These are phyloP conservation scores for Drosophila watanabei DNA, from an alignment of 1,140 invertebrate species.

Conservation along the genomic window DNA sequence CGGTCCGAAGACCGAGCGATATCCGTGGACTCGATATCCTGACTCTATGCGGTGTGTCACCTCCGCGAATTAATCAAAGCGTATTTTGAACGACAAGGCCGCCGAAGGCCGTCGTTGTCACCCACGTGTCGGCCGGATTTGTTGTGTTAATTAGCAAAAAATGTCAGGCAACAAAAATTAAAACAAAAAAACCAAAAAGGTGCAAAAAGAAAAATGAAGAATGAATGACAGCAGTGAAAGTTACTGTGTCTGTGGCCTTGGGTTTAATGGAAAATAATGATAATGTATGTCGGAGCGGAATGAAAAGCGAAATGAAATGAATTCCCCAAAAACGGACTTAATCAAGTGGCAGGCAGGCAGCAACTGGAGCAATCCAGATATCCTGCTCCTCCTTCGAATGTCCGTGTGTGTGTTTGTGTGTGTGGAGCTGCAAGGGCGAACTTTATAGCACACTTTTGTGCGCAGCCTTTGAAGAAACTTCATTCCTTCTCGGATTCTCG, in stretches of 20 bases:
- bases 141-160: conserved; percentile 47
- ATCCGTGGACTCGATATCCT: conserved; percentile 15
- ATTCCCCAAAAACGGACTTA: conserved; percentile 12
- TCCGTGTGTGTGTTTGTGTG: conserved; percentile 10
- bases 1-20: conserved; percentile 55
- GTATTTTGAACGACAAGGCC: conserved; percentile 39
- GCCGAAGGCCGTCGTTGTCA: not conserved
- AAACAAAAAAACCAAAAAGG: conserved; percentile 4
- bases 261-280: conserved; percentile 32
- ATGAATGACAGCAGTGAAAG: conserved; percentile 29
- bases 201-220: not conserved
- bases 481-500: conserved; percentile 14
- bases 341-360: conserved; percentile 37
- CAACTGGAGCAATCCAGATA: conserved; percentile 12
- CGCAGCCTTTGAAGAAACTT: conserved; percentile 73
- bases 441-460: conserved; percentile 69
- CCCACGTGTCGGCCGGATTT: conserved; percentile 37
- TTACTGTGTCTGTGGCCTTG: conserved; percentile 42
- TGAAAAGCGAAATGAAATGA: conserved; percentile 31
- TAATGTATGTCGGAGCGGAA: conserved; percentile 14
- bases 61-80: conserved; percentile 52
- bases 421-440: conserved; percentile 21
- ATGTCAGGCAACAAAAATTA: conserved; percentile 29
- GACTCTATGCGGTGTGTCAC: conserved; percentile 37
- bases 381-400: conserved; percentile 3